Conservation (phyloP, 2,888 invertebrate species). For the Atrina japonica region DNA sequence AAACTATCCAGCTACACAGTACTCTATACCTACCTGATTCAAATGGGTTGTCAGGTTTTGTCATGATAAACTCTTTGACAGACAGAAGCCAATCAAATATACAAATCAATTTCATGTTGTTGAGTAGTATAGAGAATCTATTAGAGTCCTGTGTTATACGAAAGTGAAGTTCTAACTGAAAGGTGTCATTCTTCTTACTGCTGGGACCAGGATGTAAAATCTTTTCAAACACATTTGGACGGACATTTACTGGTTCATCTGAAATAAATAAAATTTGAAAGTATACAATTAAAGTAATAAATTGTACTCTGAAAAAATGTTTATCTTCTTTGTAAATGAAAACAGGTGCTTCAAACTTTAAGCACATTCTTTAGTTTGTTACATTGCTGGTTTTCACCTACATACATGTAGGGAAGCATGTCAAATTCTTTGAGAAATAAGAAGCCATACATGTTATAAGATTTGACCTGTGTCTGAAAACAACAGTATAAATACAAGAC, state of each 20-base stretch:
- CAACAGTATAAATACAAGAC: too few species aligned
- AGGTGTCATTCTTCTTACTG: constrained; percentile 50
- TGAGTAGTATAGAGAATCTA: constrained; percentile 93
- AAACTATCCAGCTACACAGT: too few species aligned
- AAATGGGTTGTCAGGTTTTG: constrained; percentile 80
- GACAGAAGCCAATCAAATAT: constrained; percentile 96
- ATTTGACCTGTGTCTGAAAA: too few species aligned
- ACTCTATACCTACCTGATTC: constrained; percentile 50
- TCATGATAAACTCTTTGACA: constrained; percentile 88
- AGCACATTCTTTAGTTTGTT: too few species aligned
- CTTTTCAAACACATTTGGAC: constrained; percentile 92
- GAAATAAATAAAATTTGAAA: constrained; percentile 12
- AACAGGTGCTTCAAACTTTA: too few species aligned
- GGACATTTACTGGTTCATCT: constrained; percentile 86
- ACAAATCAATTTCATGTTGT: constrained; percentile 96
- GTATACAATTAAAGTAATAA: not conserved
- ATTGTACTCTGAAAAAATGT: too few species aligned
- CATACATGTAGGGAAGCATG: too few species aligned
- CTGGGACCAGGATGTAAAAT: constrained; percentile 85
- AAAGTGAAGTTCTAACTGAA: constrained; percentile 83
- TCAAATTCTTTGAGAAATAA: too few species aligned
- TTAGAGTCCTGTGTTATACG: constrained; percentile 85
- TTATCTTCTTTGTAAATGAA: too few species aligned
- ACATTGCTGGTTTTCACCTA: too few species aligned
- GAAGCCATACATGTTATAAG: too few species aligned